These are phyloP conservation scores for Synergus umbraculus DNA, from an alignment of 2,888 invertebrate genomes.

Conservation along the genomic window DNA sequence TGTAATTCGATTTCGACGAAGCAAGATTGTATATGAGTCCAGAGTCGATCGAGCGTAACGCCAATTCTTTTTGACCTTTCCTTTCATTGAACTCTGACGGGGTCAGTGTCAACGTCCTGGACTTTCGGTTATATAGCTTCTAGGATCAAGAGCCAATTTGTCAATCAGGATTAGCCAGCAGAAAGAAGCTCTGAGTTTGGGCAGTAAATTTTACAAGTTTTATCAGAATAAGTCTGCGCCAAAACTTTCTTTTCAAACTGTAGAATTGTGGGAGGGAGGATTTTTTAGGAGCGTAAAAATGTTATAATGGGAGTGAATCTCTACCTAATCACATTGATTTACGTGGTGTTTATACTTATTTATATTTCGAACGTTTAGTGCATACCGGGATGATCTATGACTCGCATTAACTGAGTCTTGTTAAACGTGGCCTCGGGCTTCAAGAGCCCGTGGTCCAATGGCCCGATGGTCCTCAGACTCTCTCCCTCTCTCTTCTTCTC, in stretches of 20 bases:
- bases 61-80: conserved; percentile 47
- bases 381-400: conserved; percentile 74
- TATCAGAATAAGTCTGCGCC: background rate
- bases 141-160: conserved; percentile 30
- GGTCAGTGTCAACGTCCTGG: conserved; percentile 28
- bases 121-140: conserved; percentile 38
- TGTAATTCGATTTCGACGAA: background rate
- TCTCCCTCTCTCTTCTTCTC: conserved; percentile 44
- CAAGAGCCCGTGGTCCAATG: conserved; percentile 55
- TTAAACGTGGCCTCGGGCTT: conserved; percentile 73
- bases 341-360: conserved; percentile 76
- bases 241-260: background rate
- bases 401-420: conserved; percentile 76
- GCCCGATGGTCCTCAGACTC: conserved; percentile 51
- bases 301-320: conserved; percentile 62
- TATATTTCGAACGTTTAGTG: conserved; percentile 74
- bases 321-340: conserved; percentile 72
- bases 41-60: conserved; percentile 45
- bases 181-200: background rate
- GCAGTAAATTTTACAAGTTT: background rate
- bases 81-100: conserved; percentile 32
- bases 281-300: conserved; percentile 36
- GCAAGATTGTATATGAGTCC: conserved; percentile 34
- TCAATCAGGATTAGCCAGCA: conserved; percentile 37
- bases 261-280: background rate